Evolutionary conservation across 2,797 vertebrate genomes (phyloP).

Genomic region (Neosilurus hyrtlii): DNA sequence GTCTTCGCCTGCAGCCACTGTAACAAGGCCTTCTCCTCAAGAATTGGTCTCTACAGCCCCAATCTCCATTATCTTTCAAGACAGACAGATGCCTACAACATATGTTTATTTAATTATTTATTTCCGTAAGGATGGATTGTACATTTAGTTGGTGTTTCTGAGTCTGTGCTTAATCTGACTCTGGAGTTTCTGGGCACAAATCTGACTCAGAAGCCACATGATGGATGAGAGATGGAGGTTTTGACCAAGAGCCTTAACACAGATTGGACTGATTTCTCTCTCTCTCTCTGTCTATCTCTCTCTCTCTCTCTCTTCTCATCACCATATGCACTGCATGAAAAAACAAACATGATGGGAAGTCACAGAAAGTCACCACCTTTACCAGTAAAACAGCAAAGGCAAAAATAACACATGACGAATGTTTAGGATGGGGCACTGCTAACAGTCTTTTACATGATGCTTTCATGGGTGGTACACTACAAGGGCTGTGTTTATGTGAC

Average conservation of each 20-base stretch:
- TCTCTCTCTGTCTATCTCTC: neutral
- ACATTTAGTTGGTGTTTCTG: neutral
- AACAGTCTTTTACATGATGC: slow-evolving; percentile 4
- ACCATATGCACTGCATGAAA: slow-evolving; percentile 14
- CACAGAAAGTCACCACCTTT: slow-evolving; percentile 23
- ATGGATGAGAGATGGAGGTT: slow-evolving; percentile 52
- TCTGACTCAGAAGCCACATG: slow-evolving; percentile 42
- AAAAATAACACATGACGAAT: slow-evolving; percentile 21
- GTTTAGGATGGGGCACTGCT: slow-evolving; percentile 9
- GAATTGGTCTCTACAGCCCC: too few species aligned
- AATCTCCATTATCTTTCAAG: too few species aligned
- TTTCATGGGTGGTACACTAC: slow-evolving; percentile 1
- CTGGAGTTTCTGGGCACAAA: neutral
- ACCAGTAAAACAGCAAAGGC: neutral
- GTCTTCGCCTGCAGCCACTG: too few species aligned
- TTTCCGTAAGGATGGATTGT: neutral
- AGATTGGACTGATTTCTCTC: slow-evolving; percentile 50
- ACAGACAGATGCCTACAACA: too few species aligned
- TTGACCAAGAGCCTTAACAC: slow-evolving; percentile 49
- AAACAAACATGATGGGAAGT: neutral
- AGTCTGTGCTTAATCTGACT: neutral
- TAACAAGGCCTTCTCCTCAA: too few species aligned
- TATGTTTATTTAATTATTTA: neutral
- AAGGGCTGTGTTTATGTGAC: neutral
- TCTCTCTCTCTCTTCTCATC: neutral